Conservation (phyloP, 1,140 invertebrate species). For the Drosophila watanabei region DNA sequence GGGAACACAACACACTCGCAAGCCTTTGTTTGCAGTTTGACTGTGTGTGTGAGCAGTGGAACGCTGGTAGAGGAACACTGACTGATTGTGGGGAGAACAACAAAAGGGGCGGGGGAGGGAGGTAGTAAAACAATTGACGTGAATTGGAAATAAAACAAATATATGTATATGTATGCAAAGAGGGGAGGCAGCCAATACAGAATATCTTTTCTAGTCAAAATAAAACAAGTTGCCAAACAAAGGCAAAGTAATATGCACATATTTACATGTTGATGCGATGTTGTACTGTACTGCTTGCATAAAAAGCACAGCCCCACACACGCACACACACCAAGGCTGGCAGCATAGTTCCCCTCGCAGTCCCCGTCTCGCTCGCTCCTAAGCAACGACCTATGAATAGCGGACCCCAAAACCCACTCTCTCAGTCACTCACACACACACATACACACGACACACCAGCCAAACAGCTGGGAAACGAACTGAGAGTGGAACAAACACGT, state of each 20-base stretch:
- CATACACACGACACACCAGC: slow-evolving; percentile 9
- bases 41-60: slow-evolving; percentile 26
- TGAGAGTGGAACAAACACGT: slow-evolving; percentile 77
- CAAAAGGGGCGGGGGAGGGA: slow-evolving; percentile 11
- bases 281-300: slow-evolving; percentile 56
- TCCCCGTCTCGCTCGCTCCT: slow-evolving; percentile 34
- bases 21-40: slow-evolving; percentile 66
- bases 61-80: slow-evolving; percentile 60
- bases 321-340: slow-evolving; percentile 25
- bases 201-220: slow-evolving; percentile 9
- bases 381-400: slow-evolving; percentile 45
- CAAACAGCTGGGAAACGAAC: slow-evolving; percentile 77
- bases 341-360: slow-evolving; percentile 54
- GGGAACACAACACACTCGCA: slow-evolving; percentile 71
- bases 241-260: slow-evolving; percentile 2
- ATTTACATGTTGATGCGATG: slow-evolving; percentile 14
- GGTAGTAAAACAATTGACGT: slow-evolving; percentile 53
- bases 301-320: slow-evolving; percentile 57
- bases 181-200: slow-evolving; percentile 6
- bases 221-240: slow-evolving; percentile 37
- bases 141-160: slow-evolving; percentile 37
- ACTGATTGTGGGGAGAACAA: slow-evolving; percentile 34
- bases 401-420: slow-evolving; percentile 32
- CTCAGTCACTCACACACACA: slow-evolving; percentile 23
- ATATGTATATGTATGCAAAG: slow-evolving; percentile 25